Percentiles rank a stretch among this genome's conserved stretches.
Conservation (phyloP, 2,797 vertebrate genomes). For the Nothura maculosa region DNA sequence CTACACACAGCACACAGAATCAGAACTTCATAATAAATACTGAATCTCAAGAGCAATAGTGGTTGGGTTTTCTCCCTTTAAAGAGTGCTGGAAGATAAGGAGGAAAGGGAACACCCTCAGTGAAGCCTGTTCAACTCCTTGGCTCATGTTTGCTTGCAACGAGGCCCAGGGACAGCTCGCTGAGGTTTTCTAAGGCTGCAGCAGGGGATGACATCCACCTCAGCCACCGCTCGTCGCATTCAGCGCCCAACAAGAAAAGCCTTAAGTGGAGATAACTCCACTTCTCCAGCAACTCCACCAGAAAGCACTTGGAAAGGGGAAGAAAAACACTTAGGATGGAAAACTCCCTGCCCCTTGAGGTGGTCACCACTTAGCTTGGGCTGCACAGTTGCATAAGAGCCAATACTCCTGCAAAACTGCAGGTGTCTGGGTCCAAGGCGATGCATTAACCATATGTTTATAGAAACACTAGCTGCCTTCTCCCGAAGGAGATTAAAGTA, state of each 20-base stretch:
- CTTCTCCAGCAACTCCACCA: not conserved
- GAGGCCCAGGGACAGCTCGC: not conserved
- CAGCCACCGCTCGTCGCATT: not conserved
- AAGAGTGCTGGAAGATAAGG: not conserved
- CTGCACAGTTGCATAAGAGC: too few relatives aligned
- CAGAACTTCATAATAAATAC: not conserved
- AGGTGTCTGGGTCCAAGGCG: not conserved
- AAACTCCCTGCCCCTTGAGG: constrained; percentile 4
- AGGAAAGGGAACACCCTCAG: not conserved
- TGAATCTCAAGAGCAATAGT: not conserved
- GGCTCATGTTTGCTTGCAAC: not conserved
- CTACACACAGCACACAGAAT: not conserved
- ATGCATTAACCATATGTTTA: not conserved
- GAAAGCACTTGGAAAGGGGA: not conserved
- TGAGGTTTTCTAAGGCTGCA: not conserved
- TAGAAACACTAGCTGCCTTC: constrained; percentile 1
- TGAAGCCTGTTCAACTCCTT: not conserved
- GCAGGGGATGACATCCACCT: not conserved
- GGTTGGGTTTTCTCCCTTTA: not conserved
- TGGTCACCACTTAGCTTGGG: not conserved
- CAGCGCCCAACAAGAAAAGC: not conserved
- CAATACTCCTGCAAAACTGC: not conserved
- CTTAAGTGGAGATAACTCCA: not conserved
- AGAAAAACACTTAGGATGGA: not conserved
- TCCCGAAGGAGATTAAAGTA: constrained; percentile 22